These are phyloP conservation scores for Drosophila borborema DNA, from an alignment of 2,888 invertebrate genomes.

Conservation along the genomic window DNA sequence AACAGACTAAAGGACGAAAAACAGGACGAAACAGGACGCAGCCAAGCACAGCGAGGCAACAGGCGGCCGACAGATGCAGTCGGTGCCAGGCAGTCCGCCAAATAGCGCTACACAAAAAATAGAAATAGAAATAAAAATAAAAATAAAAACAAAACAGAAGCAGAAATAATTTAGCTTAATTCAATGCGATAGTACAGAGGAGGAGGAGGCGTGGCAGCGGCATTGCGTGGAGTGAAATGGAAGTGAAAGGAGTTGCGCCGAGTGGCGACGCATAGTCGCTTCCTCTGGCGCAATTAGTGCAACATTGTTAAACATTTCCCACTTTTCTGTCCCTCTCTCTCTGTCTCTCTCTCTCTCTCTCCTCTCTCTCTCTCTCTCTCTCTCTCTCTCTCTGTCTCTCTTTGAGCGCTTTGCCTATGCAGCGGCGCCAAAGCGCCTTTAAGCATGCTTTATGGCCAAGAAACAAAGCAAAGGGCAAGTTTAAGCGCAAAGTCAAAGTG, in stretches of 20 bases:
- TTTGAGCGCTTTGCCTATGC: conserved; percentile 48
- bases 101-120: conserved; percentile 52
- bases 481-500: conserved; percentile 69
- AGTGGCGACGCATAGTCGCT: conserved; percentile 63
- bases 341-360: neutral
- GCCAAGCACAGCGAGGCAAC: neutral
- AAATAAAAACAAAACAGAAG: conserved; percentile 11
- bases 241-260: conserved; percentile 30
- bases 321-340: conserved; percentile 21
- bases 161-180: conserved; percentile 75
- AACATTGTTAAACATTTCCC: conserved; percentile 74
- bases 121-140: conserved; percentile 41
- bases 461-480: conserved; percentile 73
- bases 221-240: neutral
- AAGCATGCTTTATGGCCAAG: conserved; percentile 44
- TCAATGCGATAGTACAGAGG: conserved; percentile 53
- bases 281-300: conserved; percentile 82
- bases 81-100: conserved; percentile 69
- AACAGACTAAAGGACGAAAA: conserved; percentile 11
- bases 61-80: conserved; percentile 55
- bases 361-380: neutral
- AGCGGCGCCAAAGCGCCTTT: conserved; percentile 47
- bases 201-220: neutral
- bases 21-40: conserved; percentile 1
- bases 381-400: conserved; percentile 12